Conservation (phyloP, 2,888 invertebrate species). For the Isotomurus palustris region DNA sequence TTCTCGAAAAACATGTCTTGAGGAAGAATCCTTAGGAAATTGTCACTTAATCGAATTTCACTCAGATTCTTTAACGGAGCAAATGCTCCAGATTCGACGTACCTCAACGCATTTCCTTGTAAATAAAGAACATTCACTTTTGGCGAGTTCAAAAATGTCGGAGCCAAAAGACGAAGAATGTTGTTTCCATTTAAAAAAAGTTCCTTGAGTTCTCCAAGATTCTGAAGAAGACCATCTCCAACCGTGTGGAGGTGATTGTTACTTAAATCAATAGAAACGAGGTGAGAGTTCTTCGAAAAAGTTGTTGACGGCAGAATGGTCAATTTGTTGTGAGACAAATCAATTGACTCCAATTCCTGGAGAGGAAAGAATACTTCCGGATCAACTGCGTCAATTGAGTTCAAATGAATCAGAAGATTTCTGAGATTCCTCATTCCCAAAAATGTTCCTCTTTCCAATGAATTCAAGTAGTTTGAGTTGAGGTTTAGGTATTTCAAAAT, state of each 20-base stretch:
- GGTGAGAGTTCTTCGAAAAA: conserved; percentile 69
- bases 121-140: conserved; percentile 75
- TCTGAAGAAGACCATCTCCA: conserved; percentile 69
- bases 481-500: conserved; percentile 73
- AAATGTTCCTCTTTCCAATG: conserved; percentile 71
- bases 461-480: conserved; percentile 77
- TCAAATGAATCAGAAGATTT: conserved; percentile 76
- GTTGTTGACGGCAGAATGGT: conserved; percentile 67
- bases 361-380: conserved; percentile 72
- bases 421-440: conserved; percentile 72
- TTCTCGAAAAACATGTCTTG: conserved; percentile 70
- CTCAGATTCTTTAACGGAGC: conserved; percentile 69
- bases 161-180: conserved; percentile 73
- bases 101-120: conserved; percentile 77
- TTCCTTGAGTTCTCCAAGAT: conserved; percentile 72
- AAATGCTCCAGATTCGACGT: conserved; percentile 72
- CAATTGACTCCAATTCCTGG: conserved; percentile 70
- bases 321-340: conserved; percentile 83
- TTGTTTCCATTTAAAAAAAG: conserved; percentile 84
- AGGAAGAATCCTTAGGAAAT: conserved; percentile 76
- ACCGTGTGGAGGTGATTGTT: conserved; percentile 85
- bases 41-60: conserved; percentile 78
- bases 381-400: conserved; percentile 71
- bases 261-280: conserved; percentile 78
- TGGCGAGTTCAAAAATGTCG: conserved; percentile 69